Base-by-base conservation (phyloP, 2,888 invertebrate genomes). In the Vannuccia rotundouncinata region DNA sequence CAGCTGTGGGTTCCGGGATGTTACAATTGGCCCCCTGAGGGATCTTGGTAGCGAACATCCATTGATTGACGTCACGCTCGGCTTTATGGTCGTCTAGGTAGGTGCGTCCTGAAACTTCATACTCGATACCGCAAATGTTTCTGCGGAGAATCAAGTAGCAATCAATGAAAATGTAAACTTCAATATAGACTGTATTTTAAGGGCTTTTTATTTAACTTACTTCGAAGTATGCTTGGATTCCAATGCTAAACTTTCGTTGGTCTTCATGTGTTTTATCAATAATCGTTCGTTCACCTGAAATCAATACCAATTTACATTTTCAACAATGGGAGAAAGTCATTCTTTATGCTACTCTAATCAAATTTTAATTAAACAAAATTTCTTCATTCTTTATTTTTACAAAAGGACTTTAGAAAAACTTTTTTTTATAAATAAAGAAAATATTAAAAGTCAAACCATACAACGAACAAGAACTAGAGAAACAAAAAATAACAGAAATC, bases 1-100 rank as follows among this genome's bases (percentile, higher is more conserved):
- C n/a, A n/a, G n/a, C n/a, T n/a, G n/a, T n/a, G n/a, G 17, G 17
- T 27, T 25, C 28, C 83, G 17, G 2, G 45, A 13, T 31, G 27
- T 66, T 17, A n/a, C 30, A 25, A 17, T 22, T 27, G 29, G 75
- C 75, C 29, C 77, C 77, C 1, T 29, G 77, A 0, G 77, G 77
- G 77, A 31, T 66, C 27, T 77, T 77, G 77, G 82, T 80, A 22
- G 59, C 81, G 5, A 88, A 81, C 83, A 84, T 84, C 86, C 86
- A 87, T 80, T 85, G 86, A 82, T 88, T 88, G 66, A 84, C 83
- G 29, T 86, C 85, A 81, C 84, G 83, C 79, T 88, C 88, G 1
- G 86, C 87, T 74, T 85, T 84, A 82, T 87, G 87, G 0, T 86
- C 85, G 81, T 87, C 85, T 22, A 87, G 83, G 80, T 83, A 83